Base-by-base conservation (phyloP, 1,140 invertebrate species). In the Pectinophora gossypiella region DNA sequence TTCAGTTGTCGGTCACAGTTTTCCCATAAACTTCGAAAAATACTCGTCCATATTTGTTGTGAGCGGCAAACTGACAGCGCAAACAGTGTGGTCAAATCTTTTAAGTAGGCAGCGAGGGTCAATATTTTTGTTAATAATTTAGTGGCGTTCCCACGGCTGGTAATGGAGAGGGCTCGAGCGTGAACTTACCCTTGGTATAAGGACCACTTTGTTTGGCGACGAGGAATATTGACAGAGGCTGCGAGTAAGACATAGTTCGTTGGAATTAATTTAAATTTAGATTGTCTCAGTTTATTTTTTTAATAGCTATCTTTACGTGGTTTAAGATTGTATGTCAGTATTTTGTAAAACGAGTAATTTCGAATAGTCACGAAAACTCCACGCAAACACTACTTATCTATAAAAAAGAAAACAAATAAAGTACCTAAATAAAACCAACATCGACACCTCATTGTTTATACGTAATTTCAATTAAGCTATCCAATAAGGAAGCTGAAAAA, bases 61-160 rank as follows among this genome's bases (percentile, higher is more conserved):
- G 18, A 44, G 42, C 42, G 42, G 42, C 42, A 44, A 44, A 44
- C 42, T 20, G 36, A 40, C 36, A 40, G 36, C 10, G 15, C 36
- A 40, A 40, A 40, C 36, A 40, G 16, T 18, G 42, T 44, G 42
- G 4, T 20, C 42, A 19, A 44, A 44, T 20, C 42, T 44, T 44
- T 44, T 44, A 44, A 44, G 42, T 44, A 20, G 42, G 42, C 42
- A 44, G 42, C 42, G 19, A 19, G 42, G 12, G 42, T 44, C 18
- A 44, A 44, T 44, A 44, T 44, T 44, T 19, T 44, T 44, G 42
- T 44, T 44, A 44, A 44, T 44, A 44, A 44, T 44, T 44, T 44
- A 21, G 19, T 20, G 19, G 12, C 12, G 36, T 40, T 40, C 36
- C 36, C 36, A 40, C 36, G 36, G 16, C 36, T 15, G n/a, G 36